Evolutionary conservation across 2,888 invertebrate species (phyloP).

Genomic region (Isoperla grammatica): DNA sequence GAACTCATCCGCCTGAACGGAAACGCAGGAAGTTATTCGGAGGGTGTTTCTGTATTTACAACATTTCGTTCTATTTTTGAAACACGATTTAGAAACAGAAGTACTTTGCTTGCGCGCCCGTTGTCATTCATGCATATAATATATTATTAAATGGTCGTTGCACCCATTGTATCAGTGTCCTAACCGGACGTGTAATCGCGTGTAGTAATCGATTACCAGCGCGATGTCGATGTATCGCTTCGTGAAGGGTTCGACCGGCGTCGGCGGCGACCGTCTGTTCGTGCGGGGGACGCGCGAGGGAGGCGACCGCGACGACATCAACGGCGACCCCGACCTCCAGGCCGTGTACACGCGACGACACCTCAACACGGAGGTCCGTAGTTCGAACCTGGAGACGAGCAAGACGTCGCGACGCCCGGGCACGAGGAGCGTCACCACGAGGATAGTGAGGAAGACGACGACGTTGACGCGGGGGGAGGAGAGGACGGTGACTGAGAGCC

Average conservation of each 20-base stretch:
- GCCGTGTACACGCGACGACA: slow-evolving; percentile 77
- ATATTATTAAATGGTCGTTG: too few relatives aligned
- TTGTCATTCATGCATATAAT: too few relatives aligned
- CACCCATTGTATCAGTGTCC: background rate
- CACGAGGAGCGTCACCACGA: slow-evolving; percentile 75
- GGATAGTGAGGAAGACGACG: slow-evolving; percentile 82
- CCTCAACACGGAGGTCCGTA: slow-evolving; percentile 77
- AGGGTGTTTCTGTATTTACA: too few relatives aligned
- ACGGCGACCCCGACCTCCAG: slow-evolving; percentile 55
- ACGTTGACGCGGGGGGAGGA: slow-evolving; percentile 84
- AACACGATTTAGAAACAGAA: too few relatives aligned
- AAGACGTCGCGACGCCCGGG: slow-evolving; percentile 77
- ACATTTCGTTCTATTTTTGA: too few relatives aligned
- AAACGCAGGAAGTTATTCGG: too few relatives aligned
- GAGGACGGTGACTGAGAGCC: slow-evolving; percentile 62
- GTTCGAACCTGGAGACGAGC: slow-evolving; percentile 76
- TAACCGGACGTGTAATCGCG: background rate
- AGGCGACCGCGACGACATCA: slow-evolving; percentile 52
- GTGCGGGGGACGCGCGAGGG: slow-evolving; percentile 67
- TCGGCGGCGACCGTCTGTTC: slow-evolving; percentile 53
- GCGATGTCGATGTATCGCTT: slow-evolving; percentile 73
- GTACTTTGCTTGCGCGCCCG: too few relatives aligned
- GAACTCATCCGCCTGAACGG: too few relatives aligned
- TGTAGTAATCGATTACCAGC: slow-evolving; percentile 33
- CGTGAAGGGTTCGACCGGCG: slow-evolving; percentile 54